Evolutionary conservation across 2,888 invertebrate species (phyloP), one percentile per base, ranked within the genome.

Genomic region (Andrena chrysosceles): DNA sequence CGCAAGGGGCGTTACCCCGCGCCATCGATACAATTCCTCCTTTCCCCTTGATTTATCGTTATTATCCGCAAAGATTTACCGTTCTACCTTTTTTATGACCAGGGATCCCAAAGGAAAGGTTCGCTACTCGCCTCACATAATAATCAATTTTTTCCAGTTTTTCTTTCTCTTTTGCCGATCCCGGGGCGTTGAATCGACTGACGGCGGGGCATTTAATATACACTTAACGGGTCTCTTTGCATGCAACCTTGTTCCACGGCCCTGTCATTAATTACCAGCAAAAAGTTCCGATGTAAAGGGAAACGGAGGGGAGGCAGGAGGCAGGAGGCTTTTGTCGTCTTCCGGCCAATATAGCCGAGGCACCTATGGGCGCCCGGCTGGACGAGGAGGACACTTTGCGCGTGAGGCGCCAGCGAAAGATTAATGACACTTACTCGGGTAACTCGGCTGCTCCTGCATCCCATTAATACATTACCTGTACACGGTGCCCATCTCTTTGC

Each of bases 401-500:
- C 81, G 71, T 79, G 52, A 83, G 81, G 83, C 86, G 83, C 80
- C 81, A 77, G 70, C 80, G 77, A 84, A 89, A 89, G 90, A 90
- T 90, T 90, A 90, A 90, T 90, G 90, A 90, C 90, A 86, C 90
- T 89, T 82, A 75, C 89, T 78, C 63, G 85, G 86, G 78, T 83
- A 89, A 84, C 88, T 85, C 84, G 77, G 75, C 81, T 83, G 81
- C 83, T 83, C 70, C 87, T 85, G 89, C 90, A 90, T 90, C 89
- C 88, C 89, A 90, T 90, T 90, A 89, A 90, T 90, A 89, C 83
- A 90, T 90, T 89, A 90, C 81, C 83, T 78, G 82, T 86, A 84
- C 81, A 71, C 74, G 60, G 70, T 70, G 71, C 20, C 71, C 83
- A 62, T 81, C 76, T 74, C 72, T 60, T 75, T 48, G 62, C 42